These are phyloP conservation scores for Agonopterix arenella DNA, from an alignment of 2,888 invertebrate species.

Conservation along the genomic window DNA sequence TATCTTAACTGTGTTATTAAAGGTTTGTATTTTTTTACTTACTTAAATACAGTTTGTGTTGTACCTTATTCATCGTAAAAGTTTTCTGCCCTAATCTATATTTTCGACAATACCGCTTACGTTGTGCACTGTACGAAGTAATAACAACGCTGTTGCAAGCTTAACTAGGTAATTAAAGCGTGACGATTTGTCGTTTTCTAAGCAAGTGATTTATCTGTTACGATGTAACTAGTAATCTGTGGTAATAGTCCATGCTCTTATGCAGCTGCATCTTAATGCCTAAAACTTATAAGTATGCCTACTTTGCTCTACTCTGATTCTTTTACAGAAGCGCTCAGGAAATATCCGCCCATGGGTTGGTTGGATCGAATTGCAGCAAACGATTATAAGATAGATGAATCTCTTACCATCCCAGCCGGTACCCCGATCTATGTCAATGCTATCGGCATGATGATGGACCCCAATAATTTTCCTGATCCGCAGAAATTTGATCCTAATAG, in stretches of 20 bases:
- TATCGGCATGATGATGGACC: constrained; percentile 46
- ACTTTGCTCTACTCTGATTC: neutral
- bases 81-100: too few species aligned
- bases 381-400: constrained; percentile 36
- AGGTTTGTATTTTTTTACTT: constrained; percentile 21
- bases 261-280: neutral
- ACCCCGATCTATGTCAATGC: constrained; percentile 31
- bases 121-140: neutral
- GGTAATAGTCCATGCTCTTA: neutral
- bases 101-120: too few species aligned
- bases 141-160: neutral
- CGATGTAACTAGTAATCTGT: neutral
- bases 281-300: too few species aligned
- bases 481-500: constrained; percentile 70
- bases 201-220: too few species aligned
- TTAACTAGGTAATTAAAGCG: neutral
- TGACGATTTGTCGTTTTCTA: too few species aligned
- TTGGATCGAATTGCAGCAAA: constrained; percentile 30
- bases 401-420: constrained; percentile 32
- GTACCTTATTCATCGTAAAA: neutral
- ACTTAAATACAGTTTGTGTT: neutral
- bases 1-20: constrained; percentile 38
- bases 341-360: constrained; percentile 43
- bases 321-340: constrained; percentile 37
- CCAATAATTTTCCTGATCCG: constrained; percentile 68